Base-by-base conservation (phyloP, 1,140 invertebrate species). In the Sitophilus oryzae region DNA sequence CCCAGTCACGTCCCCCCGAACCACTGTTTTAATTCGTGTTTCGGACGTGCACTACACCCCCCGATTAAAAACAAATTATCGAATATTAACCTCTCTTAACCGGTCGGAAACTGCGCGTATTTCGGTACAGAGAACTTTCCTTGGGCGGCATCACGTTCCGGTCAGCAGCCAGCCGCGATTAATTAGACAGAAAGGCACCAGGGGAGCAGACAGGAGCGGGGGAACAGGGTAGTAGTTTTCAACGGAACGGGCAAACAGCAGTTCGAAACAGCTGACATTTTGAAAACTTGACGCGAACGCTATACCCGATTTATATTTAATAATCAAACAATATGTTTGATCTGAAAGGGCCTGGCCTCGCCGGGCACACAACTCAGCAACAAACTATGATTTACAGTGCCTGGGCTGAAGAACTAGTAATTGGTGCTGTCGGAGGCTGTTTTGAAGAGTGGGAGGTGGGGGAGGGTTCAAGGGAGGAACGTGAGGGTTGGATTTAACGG, bases 381-480 rank as follows among this genome's bases (percentile, higher is more conserved):
- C n/a, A n/a, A n/a, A n/a, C n/a, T n/a, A n/a, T n/a, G n/a, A n/a
- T n/a, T n/a, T n/a, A n/a, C n/a, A n/a, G n/a, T n/a, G n/a, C n/a
- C n/a, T n/a, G n/a, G n/a, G n/a, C n/a, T n/a, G n/a, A n/a, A n/a
- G n/a, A n/a, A n/a, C n/a, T n/a, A n/a, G n/a, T n/a, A n/a, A n/a
- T n/a, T n/a, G n/a, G n/a, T n/a, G n/a, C n/a, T n/a, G n/a, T n/a
- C n/a, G n/a, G n/a, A n/a, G n/a, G 49, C 52, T 42, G 56, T 65
- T n/a, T n/a, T n/a, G n/a, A n/a, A n/a, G n/a, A n/a, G n/a, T 63
- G 63, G 62, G 62, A 66, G 62, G 63, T 64, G 62, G 58, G 57
- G n/a, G n/a, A n/a, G n/a, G n/a, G n/a, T n/a, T n/a, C n/a, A n/a
- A n/a, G n/a, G n/a, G n/a, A n/a, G n/a, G n/a, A n/a, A n/a, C n/a